phyloP scores from a whole-genome alignment of 2,888 invertebrate genomes.

The Cosmia pyralina region DNA sequence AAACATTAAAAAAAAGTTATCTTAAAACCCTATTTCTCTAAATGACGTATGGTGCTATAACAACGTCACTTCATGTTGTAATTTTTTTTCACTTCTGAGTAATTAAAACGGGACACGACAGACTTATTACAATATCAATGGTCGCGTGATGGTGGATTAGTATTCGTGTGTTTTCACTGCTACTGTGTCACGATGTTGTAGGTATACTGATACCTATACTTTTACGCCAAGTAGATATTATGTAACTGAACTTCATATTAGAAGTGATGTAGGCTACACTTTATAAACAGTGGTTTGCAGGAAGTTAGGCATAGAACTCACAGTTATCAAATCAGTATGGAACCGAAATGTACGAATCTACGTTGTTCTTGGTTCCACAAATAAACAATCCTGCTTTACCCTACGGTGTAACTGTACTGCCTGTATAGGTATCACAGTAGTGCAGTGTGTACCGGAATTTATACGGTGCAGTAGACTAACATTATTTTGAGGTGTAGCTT shows the following conservation, averaged over 20 bases:
- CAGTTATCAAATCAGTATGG: not conserved
- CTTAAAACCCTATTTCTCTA: not conserved
- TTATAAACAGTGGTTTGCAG: not conserved
- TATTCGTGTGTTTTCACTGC: slow-evolving; percentile 52
- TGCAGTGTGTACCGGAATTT: slow-evolving; percentile 30
- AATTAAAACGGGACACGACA: slow-evolving; percentile 68
- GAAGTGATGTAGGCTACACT: not conserved
- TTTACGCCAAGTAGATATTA: not conserved
- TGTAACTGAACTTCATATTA: not conserved
- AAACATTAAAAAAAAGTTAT: no score
- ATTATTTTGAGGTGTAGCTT: slow-evolving; percentile 38
- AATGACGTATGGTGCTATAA: slow-evolving; percentile 31
- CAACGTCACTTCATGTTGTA: slow-evolving; percentile 40
- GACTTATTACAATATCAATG: slow-evolving; percentile 65
- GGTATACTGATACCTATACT: no score
- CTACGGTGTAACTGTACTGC: not conserved
- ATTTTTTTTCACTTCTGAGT: slow-evolving; percentile 51
- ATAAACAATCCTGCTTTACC: slow-evolving; percentile 18
- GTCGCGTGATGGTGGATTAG: slow-evolving; percentile 63
- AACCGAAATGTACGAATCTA: not conserved
- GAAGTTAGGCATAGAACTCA: not conserved
- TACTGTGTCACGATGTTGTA: slow-evolving; percentile 40
- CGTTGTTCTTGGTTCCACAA: slow-evolving; percentile 15
- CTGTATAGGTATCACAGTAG: slow-evolving; percentile 16
- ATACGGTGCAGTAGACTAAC: slow-evolving; percentile 11